Evolutionary conservation across 2,888 invertebrate species (phyloP), one percentile per base, ranked within the genome.

Genomic region (Adela reaumurella): DNA sequence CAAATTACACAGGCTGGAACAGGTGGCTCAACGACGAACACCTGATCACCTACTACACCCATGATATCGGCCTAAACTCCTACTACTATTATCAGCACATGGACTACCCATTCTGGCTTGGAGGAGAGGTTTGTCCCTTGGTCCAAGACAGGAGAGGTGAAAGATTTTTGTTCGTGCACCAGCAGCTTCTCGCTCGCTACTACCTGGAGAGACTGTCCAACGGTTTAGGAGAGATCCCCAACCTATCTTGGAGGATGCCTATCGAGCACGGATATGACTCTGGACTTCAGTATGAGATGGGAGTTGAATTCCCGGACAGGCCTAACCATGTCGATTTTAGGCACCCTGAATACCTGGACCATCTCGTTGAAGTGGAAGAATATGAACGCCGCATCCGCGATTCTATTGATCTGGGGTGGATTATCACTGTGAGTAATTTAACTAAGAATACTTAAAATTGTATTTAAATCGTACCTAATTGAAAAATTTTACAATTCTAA

Each of bases 131-230:
- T 46, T 80, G 78, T 55, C 70, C 78, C 52, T 61, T 81, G 47
- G 60, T 69, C 41, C 81, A 83, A 56, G 83, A 84, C 58, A 77
- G 74, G 52, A 84, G 86, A 57, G 88, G 88, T 48, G 87, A 87
- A 67, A 67, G 73, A 50, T 86, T 81, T 68, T 83, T 87, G 64
- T 85, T 80, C 64, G 63, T 81, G 52, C 83, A 88, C 59, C 87
- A 87, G 59, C 87, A 89, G 65, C 58, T 89, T 14, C 57, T 89
- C 54, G 81, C 87, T 52, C 85, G 86, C 55, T 91, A 89, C 68
- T 87, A 90, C 62, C 76, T 89, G 70, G 89, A 90, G 64, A 85
- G 90, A 64, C 69, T 90, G 49, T 84, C 88, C 10, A 84, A 87
- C 60, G 85, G 84, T 52, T 74, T 87, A 46, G 83, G 84, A n/a